Percentiles rank a stretch among this genome's conserved stretches.
Conservation (phyloP, 2,113 vertebrate genomes). For the Periophthalmodon schlosseri region DNA sequence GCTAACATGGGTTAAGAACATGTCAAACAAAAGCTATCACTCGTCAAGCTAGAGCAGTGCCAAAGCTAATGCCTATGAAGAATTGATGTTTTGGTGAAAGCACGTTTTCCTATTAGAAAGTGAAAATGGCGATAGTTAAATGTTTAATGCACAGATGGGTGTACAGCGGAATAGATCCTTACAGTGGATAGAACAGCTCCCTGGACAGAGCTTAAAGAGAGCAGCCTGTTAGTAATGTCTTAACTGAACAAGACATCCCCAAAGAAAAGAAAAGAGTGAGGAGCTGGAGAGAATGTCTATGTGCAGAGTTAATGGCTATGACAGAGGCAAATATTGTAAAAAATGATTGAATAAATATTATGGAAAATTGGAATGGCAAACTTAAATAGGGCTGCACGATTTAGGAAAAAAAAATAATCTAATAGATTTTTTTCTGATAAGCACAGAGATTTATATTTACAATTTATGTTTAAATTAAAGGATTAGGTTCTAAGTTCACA, state of each 20-base stretch:
- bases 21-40: conserved; percentile 12
- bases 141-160: conserved; percentile 22
- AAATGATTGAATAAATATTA: too few relatives aligned
- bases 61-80: conserved; percentile 12
- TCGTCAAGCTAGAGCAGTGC: neutral
- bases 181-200: conserved; percentile 42
- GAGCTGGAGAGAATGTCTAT: conserved; percentile 15
- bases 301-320: neutral
- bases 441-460: too few relatives aligned
- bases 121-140: conserved; percentile 24
- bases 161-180: neutral
- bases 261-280: conserved; percentile 4
- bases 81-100: conserved; percentile 20
- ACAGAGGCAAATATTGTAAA: neutral
- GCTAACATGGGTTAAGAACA: conserved; percentile 7
- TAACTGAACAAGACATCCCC: conserved; percentile 25
- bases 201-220: conserved; percentile 43
- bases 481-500: too few relatives aligned
- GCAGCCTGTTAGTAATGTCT: conserved; percentile 32
- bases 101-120: conserved; percentile 15
- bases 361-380: too few relatives aligned
- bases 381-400: too few relatives aligned
- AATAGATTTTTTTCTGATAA: too few relatives aligned
- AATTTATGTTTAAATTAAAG: too few relatives aligned
- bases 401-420: too few relatives aligned